Percentiles rank a stretch among this genome's conserved stretches.
Conservation (phyloP, 2,113 vertebrate species). For the Oceanodroma tethys region DNA sequence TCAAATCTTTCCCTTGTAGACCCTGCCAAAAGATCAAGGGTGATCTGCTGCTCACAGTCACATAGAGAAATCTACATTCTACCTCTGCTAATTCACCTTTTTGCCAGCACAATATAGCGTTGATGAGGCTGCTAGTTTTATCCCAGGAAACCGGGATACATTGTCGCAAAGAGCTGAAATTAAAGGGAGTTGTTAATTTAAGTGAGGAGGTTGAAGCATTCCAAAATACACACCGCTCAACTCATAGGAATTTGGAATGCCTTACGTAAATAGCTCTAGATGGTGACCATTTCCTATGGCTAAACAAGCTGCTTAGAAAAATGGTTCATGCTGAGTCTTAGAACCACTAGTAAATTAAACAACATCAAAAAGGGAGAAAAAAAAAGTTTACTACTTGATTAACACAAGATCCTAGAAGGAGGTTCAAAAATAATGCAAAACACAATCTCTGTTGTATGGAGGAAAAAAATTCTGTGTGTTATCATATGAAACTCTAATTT, state of each 20-base stretch:
- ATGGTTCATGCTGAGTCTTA: not conserved
- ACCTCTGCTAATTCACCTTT: not conserved
- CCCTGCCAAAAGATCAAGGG: not conserved
- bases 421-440: not conserved
- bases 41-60: not conserved
- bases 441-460: not conserved
- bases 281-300: conserved; percentile 7
- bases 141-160: not conserved
- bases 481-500: not conserved
- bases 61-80: not conserved
- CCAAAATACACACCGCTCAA: not conserved
- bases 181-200: not conserved
- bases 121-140: not conserved
- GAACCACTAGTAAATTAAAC: not conserved
- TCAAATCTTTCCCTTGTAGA: not conserved
- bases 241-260: not conserved
- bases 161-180: not conserved
- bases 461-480: not conserved
- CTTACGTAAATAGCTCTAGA: not conserved
- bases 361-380: not conserved
- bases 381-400: not conserved
- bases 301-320: conserved; percentile 12
- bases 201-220: not conserved
- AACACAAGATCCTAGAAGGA: not conserved
- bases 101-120: not conserved